Evolutionary conservation across 2,797 vertebrate species (phyloP), one percentile per base, ranked within the genome.

Genomic region (Phoebastria nigripes): DNA sequence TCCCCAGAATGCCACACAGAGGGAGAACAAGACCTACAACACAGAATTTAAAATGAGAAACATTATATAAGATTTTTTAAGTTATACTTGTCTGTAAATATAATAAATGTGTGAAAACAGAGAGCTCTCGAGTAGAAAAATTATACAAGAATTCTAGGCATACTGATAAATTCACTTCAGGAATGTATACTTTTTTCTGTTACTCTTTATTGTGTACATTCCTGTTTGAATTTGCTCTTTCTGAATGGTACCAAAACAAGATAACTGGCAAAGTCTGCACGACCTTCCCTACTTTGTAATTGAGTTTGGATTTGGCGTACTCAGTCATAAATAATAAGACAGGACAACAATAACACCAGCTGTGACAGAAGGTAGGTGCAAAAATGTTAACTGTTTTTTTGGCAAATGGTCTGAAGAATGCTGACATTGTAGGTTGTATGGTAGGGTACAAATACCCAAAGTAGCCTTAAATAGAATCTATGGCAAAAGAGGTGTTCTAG

Each of bases 1-100:
- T 91, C 97, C 98, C 99, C 99, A 99, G 97, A 98, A 99, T 77
- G 98, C 98, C 97, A 98, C 91, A 39, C 98, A 99, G 97, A 99
- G 94, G 76, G 97, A 98, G 98, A 99, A 99, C 98, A 99, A 98
- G 79, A 98, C 98, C 99, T 99, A 90, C 31, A 97, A 94, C 77
- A 98, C 49, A 96, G 79, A 97, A 96, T 63, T 96, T 41, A 97
- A 95, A 81, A 96, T 26, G 3, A 97, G 82, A 95, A 89, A 54
- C 5, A 42, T 65, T 72, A 77, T 5, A 42, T 31, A 52, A 74
- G 6, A 16, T 16, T 58, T 49, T 51, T 69, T 3, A 8, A 62
- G 41, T 42, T 90, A 73, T 66, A 37, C 31, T 78, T 62, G 25
- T 19, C 18, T 49, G 26, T 44, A 85, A 90, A 80, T 88, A 89